These are phyloP conservation scores for Eutrigla gurnardus DNA, from an alignment of 2,797 vertebrate genomes.

Conservation along the genomic window DNA sequence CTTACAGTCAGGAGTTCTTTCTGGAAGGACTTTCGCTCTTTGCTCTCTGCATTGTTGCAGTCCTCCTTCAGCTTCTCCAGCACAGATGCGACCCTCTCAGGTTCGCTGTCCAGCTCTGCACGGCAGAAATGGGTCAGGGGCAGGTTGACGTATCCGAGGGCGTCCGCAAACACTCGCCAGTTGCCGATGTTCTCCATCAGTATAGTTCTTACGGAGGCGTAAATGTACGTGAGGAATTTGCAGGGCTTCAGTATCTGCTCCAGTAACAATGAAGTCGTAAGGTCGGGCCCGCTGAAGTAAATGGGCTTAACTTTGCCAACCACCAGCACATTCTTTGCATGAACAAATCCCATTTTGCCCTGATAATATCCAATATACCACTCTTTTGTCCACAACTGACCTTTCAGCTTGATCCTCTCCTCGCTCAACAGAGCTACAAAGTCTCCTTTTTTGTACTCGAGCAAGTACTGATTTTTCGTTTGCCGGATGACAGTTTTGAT, in stretches of 20 bases:
- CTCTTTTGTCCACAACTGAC: conserved; percentile 97
- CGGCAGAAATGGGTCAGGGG: conserved; percentile 92
- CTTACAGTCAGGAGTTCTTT: conserved; percentile 96
- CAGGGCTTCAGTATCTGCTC: conserved; percentile 95
- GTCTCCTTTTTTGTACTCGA: conserved; percentile 97
- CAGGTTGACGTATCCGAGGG: conserved; percentile 90
- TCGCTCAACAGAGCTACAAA: conserved; percentile 92
- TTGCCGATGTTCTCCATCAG: conserved; percentile 97
- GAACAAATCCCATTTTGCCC: conserved; percentile 92
- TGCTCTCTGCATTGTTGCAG: conserved; percentile 91
- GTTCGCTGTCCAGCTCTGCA: conserved; percentile 91
- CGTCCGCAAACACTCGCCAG: conserved; percentile 93
- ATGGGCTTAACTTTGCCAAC: conserved; percentile 90
- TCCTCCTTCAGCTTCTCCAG: conserved; percentile 97
- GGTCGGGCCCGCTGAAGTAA: conserved; percentile 89
- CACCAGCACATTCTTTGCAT: conserved; percentile 93
- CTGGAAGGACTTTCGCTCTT: conserved; percentile 96
- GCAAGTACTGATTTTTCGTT: conserved; percentile 93
- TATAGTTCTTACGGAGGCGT: conserved; percentile 93
- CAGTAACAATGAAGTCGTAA: conserved; percentile 89
- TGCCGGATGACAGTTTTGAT: conserved; percentile 96
- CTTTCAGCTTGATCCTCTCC: conserved; percentile 93
- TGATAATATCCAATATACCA: conserved; percentile 98
- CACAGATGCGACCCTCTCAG: conserved; percentile 93
- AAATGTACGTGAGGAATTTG: conserved; percentile 98